phyloP scores from a whole-genome alignment of 2,113 vertebrate genomes.

The Oncorhynchus nerka region DNA sequence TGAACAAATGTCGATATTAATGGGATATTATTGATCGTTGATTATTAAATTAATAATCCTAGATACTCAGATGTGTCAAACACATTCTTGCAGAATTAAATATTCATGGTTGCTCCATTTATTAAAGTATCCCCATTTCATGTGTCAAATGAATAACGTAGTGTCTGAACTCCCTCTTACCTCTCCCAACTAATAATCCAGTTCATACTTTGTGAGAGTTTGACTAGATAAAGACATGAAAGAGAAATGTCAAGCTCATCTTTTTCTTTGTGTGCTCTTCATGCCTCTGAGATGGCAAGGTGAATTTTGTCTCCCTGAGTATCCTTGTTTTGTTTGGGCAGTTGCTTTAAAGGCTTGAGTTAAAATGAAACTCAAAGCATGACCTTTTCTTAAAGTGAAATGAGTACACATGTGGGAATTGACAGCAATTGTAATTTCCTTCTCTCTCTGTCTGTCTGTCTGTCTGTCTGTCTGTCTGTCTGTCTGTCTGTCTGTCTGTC shows the following conservation, averaged over 20 bases:
- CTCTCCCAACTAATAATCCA: slow-evolving; percentile 7
- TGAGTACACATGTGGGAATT: not conserved
- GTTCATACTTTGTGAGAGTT: not conserved
- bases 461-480: too few species aligned
- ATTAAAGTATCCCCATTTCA: not conserved
- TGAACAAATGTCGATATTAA: not conserved
- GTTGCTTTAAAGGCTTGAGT: not conserved
- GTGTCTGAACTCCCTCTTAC: not conserved
- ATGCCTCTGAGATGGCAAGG: not conserved
- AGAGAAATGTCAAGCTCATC: not conserved
- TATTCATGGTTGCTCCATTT: not conserved
- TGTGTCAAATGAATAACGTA: slow-evolving; percentile 1
- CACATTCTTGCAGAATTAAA: not conserved
- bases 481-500: too few species aligned
- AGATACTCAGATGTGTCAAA: not conserved
- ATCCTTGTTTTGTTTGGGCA: not conserved
- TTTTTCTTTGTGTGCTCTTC: not conserved
- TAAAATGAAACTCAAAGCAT: not conserved
- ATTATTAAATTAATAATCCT: not conserved
- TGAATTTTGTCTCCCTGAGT: not conserved
- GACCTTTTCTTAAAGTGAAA: not conserved
- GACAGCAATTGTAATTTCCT: not conserved
- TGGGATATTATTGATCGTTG: too few species aligned
- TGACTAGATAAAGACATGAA: slow-evolving; percentile 2
- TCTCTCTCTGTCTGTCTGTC: too few species aligned